phyloP scores from a whole-genome alignment of 2,888 invertebrate species.

The Oeneis ivallda region DNA sequence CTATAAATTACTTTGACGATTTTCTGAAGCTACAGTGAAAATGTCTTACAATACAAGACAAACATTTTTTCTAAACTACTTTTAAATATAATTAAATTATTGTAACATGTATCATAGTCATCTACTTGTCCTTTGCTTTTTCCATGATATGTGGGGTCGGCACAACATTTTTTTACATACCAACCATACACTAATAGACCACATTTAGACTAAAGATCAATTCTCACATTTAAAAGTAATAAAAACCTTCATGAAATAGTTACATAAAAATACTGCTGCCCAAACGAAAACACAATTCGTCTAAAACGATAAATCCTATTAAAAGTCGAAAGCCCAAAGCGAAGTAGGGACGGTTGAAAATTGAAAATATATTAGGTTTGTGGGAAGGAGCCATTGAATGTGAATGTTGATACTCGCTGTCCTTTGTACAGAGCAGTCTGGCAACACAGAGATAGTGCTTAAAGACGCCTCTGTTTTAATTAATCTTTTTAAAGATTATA shows the following conservation, averaged over 20 bases:
- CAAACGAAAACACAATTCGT: conserved; percentile 32
- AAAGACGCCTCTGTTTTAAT: conserved; percentile 15
- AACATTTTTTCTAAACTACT: too few species aligned
- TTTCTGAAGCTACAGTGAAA: not conserved
- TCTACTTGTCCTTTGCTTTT: too few species aligned
- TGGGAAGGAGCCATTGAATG: conserved; percentile 54
- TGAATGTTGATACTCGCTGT: conserved; percentile 57
- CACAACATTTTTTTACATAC: too few species aligned
- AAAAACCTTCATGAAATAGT: conserved; percentile 1
- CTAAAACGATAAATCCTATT: conserved; percentile 61
- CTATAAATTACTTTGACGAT: conserved; percentile 15
- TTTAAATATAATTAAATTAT: too few species aligned
- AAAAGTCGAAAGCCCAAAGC: conserved; percentile 61
- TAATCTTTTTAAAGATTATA: conserved; percentile 12
- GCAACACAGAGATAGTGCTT: conserved; percentile 66
- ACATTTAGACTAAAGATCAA: not conserved
- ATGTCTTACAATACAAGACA: not conserved
- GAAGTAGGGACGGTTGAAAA: conserved; percentile 60
- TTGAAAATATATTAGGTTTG: conserved; percentile 77
- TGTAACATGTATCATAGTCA: too few species aligned
- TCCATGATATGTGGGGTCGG: too few species aligned
- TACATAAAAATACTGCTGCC: conserved; percentile 12
- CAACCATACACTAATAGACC: too few species aligned
- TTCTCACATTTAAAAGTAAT: not conserved
- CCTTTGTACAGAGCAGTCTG: conserved; percentile 65